Evolutionary conservation across 2,888 invertebrate genomes (phyloP), one percentile per base, ranked within the genome.

Genomic region (Cephus pulcher): DNA sequence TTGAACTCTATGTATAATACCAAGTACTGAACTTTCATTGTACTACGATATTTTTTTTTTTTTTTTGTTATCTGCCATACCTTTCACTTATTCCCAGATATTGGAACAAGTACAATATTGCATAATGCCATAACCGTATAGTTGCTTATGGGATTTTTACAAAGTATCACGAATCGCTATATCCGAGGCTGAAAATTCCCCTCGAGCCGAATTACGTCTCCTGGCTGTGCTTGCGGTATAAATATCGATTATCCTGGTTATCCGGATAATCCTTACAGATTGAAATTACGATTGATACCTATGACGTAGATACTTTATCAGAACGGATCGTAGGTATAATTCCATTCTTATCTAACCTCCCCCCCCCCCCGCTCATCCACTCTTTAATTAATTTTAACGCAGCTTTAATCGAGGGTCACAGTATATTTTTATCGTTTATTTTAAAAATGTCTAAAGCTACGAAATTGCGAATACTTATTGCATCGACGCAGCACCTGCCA

Each of bases 261-360:
- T 88, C 88, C 87, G 88, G 89, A 89, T 89, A 86, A 89, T 89
- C 88, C 87, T 82, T 83, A 84, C 82, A 86, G 87, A 89, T 88
- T 88, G 87, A 89, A 88, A 88, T 88, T 88, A 88, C 87, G 85
- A 83, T 79, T 73, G 77, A 34, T 56, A 23, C 56, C 56, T 56
- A 6, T 56, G 56, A 56, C 56, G 56, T 56, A 56, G 56, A 56
- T 56, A 23, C 23, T 56, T 56, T 56, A 56, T 56, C 56, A 56
- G 56, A 6, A 23, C 23, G 9, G 56, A 56, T 23, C 9, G 9
- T 56, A 23, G 9, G 56, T 56, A 56, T 9, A 56, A 23, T 23
- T 56, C 9, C 23, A 23, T 56, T 56, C 56, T 56, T 56, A 56
- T 23, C 3, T 33, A 3, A 3, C 33, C 33, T 0, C 4, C 4